Conservation (phyloP, 2,888 invertebrate genomes). For the Plagiodera versicolora region DNA sequence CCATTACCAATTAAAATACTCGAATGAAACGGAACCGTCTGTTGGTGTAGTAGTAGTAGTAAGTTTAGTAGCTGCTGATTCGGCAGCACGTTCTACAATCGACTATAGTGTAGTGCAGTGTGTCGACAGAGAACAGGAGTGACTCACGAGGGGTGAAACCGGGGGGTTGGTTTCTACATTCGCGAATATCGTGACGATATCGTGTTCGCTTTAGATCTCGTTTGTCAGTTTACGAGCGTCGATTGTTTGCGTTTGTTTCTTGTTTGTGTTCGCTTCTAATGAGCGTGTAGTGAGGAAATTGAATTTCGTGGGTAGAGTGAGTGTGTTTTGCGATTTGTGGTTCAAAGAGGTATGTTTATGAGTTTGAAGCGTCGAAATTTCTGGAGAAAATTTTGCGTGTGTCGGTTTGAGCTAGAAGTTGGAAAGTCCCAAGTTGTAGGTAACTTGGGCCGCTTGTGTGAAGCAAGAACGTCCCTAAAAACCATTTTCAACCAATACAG, state of each 20-base stretch:
- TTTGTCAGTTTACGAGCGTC: background rate
- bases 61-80: background rate
- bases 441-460: too few species aligned
- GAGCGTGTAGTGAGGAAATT: background rate
- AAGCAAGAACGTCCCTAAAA: too few species aligned
- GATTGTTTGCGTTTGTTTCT: background rate
- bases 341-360: background rate
- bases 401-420: too few species aligned
- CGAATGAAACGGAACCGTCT: background rate
- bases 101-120: background rate
- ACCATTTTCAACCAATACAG: too few species aligned
- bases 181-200: too few species aligned
- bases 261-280: background rate
- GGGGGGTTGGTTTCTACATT: background rate
- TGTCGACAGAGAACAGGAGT: background rate
- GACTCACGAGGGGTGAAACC: background rate
- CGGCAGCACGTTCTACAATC: too few species aligned
- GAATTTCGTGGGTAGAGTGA: background rate
- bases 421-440: too few species aligned
- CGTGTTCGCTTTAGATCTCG: too few species aligned
- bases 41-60: background rate
- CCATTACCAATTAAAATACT: background rate
- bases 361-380: background rate
- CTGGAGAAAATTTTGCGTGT: background rate
- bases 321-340: background rate